These are phyloP conservation scores for Saccopteryx bilineata DNA, from an alignment of 2,113 vertebrate genomes.

Conservation along the genomic window DNA sequence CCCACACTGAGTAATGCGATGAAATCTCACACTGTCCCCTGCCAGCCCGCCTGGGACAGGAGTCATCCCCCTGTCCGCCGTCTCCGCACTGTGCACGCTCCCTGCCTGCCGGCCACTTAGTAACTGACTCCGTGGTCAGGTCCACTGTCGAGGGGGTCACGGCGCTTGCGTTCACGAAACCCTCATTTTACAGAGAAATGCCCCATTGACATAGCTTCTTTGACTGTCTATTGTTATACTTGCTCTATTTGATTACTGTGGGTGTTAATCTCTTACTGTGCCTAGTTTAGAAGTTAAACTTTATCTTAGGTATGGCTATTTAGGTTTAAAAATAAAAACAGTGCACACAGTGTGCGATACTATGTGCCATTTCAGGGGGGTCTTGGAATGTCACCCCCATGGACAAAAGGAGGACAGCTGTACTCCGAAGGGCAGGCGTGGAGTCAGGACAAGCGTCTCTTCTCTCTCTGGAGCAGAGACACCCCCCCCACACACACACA, in stretches of 20 bases:
- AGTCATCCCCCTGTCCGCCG: too few species aligned
- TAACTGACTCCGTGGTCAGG: background rate
- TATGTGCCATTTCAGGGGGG: background rate
- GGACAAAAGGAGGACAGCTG: background rate
- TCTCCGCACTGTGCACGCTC: background rate
- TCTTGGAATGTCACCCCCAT: background rate
- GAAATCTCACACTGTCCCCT: background rate
- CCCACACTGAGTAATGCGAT: too few species aligned
- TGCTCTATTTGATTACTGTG: fast-evolving
- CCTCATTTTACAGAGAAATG: too few species aligned
- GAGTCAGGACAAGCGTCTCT: background rate
- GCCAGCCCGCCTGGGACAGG: background rate
- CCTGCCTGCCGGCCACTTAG: background rate
- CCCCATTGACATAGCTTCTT: too few species aligned
- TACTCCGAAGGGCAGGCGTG: background rate
- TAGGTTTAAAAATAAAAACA: background rate
- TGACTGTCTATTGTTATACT: too few species aligned
- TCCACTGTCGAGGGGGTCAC: too few species aligned
- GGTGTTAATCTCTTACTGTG: background rate
- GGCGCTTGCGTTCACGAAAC: background rate
- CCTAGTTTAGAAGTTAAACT: background rate
- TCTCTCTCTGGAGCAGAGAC: background rate
- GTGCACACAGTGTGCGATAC: background rate
- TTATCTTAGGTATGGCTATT: background rate
- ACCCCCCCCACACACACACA: too few species aligned